Base-by-base conservation (phyloP, 2,888 invertebrate species). In the Disparrhopalites patrizii region DNA sequence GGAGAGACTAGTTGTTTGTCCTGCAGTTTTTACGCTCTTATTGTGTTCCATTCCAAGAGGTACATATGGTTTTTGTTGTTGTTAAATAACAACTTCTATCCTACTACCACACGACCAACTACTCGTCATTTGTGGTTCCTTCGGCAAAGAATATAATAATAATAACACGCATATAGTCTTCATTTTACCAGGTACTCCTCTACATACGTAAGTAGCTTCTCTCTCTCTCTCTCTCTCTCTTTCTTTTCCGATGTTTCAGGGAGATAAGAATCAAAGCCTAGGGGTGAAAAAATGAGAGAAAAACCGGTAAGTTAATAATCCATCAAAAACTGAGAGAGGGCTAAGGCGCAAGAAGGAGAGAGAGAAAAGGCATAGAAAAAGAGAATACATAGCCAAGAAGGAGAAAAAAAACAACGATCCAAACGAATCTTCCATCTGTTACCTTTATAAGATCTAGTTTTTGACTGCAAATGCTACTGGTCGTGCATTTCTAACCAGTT, bases 221-320 rank as follows among this genome's bases (percentile, higher is more conserved):
- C 51, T 61, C 25, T 33, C 60, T 31, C 33, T 47, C 23, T n/a
- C 51, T 25, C 31, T 50, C 33, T 20, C 15, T 27, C 23, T 25
- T 27, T 57, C 38, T 62, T 50, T 64, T 55, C 51, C 55, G 54
- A 55, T 55, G 54, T 62, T 62, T 54, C 40, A 55, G n/a, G n/a
- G n/a, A n/a, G 73, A 74, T 74, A 74, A 74, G 70, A 73, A 72
- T 73, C 72, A 70, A 69, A 70, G 71, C 74, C 71, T 70, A 54
- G 69, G 69, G 74, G 72, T 69, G 64, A 64, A 68, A 68, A 62
- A 66, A 68, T 58, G 67, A 69, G 68, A 71, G 66, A 69, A 72
- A 69, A 74, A 74, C 74, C 74, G 72, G 72, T 73, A 74, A 71
- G 74, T 70, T 74, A 74, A 74, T 74, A 74, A 74, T 74, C 74